Evolutionary conservation across 2,113 vertebrate species (phyloP).

Genomic region (Athene cunicularia): DNA sequence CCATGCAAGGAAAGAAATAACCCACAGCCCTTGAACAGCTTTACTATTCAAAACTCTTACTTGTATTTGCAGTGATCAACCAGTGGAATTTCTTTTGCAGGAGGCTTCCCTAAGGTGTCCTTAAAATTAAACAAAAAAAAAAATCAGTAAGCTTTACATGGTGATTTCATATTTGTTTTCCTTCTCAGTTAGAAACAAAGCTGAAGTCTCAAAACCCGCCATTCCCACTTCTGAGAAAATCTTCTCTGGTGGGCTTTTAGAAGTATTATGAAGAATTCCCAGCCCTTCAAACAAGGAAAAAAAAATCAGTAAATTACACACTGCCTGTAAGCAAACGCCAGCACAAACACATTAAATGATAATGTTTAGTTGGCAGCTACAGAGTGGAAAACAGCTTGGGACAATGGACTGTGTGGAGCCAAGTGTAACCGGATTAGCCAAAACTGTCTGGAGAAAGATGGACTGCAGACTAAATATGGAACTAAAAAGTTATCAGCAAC

Average conservation of each 20-base stretch:
- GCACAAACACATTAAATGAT: conserved; percentile 46
- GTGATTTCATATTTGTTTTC: neutral
- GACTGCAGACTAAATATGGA: neutral
- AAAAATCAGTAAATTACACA: conserved; percentile 27
- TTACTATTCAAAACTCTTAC: conserved; percentile 75
- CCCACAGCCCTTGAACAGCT: neutral
- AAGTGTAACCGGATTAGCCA: conserved; percentile 33
- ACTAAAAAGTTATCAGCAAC: neutral
- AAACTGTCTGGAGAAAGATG: conserved; percentile 3
- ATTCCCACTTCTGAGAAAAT: neutral
- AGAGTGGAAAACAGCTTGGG: conserved; percentile 41
- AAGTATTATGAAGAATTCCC: conserved; percentile 6
- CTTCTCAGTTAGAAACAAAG: conserved; percentile 3
- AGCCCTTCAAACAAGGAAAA: neutral
- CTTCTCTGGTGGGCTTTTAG: conserved; percentile 9
- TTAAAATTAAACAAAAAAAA: conserved; percentile 53
- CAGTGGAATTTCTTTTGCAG: conserved; percentile 92
- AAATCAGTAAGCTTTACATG: neutral
- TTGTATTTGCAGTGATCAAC: conserved; percentile 97
- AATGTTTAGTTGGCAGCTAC: conserved; percentile 45
- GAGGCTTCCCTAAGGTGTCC: conserved; percentile 93
- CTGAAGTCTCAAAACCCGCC: neutral
- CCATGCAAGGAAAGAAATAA: neutral
- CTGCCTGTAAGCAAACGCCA: conserved; percentile 23
- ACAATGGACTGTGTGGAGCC: conserved; percentile 37